These are phyloP conservation scores for Macrobrachium nipponense DNA, from an alignment of 1,140 invertebrate species.

Conservation along the genomic window DNA sequence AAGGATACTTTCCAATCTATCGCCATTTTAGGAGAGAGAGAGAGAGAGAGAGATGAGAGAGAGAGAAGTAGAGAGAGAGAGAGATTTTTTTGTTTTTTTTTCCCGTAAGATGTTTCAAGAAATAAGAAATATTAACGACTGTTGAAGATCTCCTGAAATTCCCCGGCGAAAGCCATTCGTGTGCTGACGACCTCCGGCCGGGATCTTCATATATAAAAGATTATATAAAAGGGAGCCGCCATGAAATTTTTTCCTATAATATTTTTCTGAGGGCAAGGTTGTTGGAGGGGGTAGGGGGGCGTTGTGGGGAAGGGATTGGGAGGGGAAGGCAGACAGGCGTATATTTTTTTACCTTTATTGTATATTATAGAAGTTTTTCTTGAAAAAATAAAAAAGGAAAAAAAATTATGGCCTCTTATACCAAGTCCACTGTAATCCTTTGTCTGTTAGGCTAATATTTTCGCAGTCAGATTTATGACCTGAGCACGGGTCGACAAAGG, in stretches of 20 bases:
- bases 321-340: neutral
- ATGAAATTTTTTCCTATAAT: conserved; percentile 2
- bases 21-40: no score
- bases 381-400: no score
- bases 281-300: neutral
- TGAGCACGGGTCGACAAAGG: no score
- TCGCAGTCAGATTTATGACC: no score
- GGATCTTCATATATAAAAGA: conserved; percentile 31
- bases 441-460: no score
- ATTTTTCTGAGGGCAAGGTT: neutral
- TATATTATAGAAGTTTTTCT: no score
- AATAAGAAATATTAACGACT: conserved; percentile 33
- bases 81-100: no score
- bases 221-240: conserved; percentile 8
- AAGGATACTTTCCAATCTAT: no score
- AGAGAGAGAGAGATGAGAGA: no score
- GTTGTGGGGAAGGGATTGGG: neutral
- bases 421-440: no score
- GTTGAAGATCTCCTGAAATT: neutral
- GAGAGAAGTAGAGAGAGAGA: neutral
- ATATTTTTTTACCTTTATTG: no score
- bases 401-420: no score
- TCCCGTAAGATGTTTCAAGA: conserved; percentile 12
- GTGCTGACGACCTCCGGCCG: conserved; percentile 19
- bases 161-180: conserved; percentile 23